Evolutionary conservation across 2,888 invertebrate genomes (phyloP).

Genomic region (Drosophila affinis): DNA sequence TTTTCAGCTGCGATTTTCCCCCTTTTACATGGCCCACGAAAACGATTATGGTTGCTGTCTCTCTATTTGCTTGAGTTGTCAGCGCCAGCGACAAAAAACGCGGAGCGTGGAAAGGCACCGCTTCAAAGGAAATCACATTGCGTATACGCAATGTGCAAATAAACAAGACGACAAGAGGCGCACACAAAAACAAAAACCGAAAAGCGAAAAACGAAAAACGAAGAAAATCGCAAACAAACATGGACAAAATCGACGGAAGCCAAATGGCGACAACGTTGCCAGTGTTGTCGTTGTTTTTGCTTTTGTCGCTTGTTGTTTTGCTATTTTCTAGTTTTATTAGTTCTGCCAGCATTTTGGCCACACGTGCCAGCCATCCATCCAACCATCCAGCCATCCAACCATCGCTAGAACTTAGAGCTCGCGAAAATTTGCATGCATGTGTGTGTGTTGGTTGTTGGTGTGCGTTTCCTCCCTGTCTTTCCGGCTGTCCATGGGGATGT

Average conservation of each 20-base stretch:
- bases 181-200: neutral
- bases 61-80: slow-evolving; percentile 46
- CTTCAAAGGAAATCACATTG: slow-evolving; percentile 72
- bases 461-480: slow-evolving; percentile 26
- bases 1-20: neutral
- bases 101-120: slow-evolving; percentile 41
- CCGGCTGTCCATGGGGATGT: neutral
- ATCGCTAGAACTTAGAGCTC: slow-evolving; percentile 7
- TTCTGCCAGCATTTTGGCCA: slow-evolving; percentile 72
- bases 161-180: slow-evolving; percentile 55
- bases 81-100: slow-evolving; percentile 39
- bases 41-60: slow-evolving; percentile 27
- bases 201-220: neutral
- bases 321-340: slow-evolving; percentile 68
- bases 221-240: slow-evolving; percentile 58
- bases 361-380: slow-evolving; percentile 75
- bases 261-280: slow-evolving; percentile 65
- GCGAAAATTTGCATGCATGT: slow-evolving; percentile 19
- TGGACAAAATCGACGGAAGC: slow-evolving; percentile 62
- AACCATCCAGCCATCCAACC: slow-evolving; percentile 17
- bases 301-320: slow-evolving; percentile 23
- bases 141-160: slow-evolving; percentile 73
- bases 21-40: slow-evolving; percentile 3
- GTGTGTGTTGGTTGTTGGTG: neutral
- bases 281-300: slow-evolving; percentile 26